Conservation (phyloP, 2,888 invertebrate genomes). For the Horisme vitalbata region DNA sequence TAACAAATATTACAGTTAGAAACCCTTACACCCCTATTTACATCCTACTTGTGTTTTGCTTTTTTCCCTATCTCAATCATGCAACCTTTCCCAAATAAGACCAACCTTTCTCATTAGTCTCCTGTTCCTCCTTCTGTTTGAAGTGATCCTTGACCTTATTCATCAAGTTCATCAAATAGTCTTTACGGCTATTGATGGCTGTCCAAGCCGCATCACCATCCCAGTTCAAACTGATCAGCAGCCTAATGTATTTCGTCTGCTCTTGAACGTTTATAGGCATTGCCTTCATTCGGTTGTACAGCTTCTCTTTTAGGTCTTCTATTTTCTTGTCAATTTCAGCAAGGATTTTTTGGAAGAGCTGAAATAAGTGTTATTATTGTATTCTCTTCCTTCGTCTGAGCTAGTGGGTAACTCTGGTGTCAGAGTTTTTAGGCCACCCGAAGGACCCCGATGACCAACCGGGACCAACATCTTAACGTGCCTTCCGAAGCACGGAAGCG, state of each 20-base stretch:
- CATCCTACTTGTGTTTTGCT: too few relatives aligned
- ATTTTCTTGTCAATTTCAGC: slow-evolving; percentile 96
- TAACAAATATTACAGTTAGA: too few relatives aligned
- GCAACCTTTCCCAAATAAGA: too few relatives aligned
- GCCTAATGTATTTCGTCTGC: slow-evolving; percentile 96
- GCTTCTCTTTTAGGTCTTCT: slow-evolving; percentile 88
- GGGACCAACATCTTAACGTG: too few relatives aligned
- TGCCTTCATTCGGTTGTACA: slow-evolving; percentile 92
- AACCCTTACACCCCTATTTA: too few relatives aligned
- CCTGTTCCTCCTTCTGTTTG: slow-evolving; percentile 77
- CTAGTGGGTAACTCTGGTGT: too few relatives aligned
- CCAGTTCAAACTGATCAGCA: slow-evolving; percentile 75
- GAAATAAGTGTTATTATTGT: slow-evolving; percentile 28
- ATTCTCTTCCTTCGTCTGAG: too few relatives aligned
- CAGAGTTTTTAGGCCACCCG: too few relatives aligned
- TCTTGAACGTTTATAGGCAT: slow-evolving; percentile 97
- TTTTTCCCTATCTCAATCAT: too few relatives aligned
- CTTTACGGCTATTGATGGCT: slow-evolving; percentile 92
- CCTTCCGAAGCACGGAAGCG: too few relatives aligned
- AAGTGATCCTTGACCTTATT: slow-evolving; percentile 85
- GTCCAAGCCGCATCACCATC: slow-evolving; percentile 97
- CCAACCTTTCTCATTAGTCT: slow-evolving; percentile 63
- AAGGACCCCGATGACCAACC: too few relatives aligned
- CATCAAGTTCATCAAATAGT: slow-evolving; percentile 88
- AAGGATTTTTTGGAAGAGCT: slow-evolving; percentile 94